Percentiles rank a stretch among this genome's conserved stretches.
Conservation (phyloP, 2,113 vertebrate genomes). For the Condylura cristata region DNA sequence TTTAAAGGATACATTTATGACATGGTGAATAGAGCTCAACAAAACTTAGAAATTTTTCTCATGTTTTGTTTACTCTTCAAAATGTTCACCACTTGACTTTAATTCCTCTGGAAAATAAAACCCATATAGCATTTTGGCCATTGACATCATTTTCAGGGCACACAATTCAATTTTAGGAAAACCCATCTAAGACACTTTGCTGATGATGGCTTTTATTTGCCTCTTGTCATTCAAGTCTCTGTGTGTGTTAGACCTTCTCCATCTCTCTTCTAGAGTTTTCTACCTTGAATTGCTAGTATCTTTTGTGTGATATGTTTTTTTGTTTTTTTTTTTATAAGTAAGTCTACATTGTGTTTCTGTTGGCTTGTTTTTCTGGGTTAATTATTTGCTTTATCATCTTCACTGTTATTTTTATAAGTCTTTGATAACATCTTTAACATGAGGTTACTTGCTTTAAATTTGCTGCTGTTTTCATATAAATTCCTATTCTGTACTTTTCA, state of each 20-base stretch:
- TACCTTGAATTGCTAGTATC: background rate
- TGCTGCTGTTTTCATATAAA: background rate
- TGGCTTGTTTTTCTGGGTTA: background rate
- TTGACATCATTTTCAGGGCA: background rate
- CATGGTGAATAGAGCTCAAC: background rate
- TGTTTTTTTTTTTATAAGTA: background rate
- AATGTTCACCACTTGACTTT: background rate
- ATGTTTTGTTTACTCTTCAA: background rate
- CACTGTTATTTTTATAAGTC: background rate
- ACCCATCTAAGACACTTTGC: background rate
- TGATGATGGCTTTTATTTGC: background rate
- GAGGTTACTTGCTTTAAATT: background rate
- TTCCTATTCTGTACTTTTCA: background rate
- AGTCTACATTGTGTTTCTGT: background rate
- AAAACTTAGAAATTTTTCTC: background rate
- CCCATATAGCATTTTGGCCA: background rate
- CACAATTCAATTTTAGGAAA: background rate
- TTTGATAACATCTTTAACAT: background rate
- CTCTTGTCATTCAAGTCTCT: background rate
- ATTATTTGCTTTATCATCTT: background rate
- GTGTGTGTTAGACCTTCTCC: background rate
- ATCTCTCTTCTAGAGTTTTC: background rate
- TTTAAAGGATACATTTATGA: background rate
- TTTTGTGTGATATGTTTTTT: background rate
- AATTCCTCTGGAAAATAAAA: background rate